phyloP scores from a whole-genome alignment of 2,113 vertebrate species.

The Spermophilus dauricus region DNA sequence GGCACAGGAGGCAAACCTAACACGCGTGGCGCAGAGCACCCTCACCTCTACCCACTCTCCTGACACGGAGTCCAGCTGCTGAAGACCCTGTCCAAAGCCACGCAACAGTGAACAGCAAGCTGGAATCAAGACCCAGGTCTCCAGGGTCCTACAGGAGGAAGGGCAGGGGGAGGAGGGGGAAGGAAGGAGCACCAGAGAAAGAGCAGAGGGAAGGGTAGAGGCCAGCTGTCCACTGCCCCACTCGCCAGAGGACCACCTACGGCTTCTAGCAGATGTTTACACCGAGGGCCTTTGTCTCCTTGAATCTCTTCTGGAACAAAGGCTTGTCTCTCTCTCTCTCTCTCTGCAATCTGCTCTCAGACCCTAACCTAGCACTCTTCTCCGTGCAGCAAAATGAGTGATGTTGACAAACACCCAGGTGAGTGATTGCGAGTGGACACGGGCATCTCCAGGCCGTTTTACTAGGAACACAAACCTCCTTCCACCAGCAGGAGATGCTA shows the following conservation, averaged over 20 bases:
- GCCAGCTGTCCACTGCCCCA: rapidly evolving
- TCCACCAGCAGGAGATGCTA: constrained; percentile 42
- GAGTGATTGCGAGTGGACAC: background rate
- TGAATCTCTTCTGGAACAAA: background rate
- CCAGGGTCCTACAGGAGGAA: background rate
- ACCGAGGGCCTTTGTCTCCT: background rate
- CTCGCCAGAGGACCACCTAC: rapidly evolving
- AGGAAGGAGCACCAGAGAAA: rapidly evolving
- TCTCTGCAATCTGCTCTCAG: background rate
- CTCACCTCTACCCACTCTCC: background rate
- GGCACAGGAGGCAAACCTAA: too few species aligned
- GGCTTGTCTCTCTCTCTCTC: background rate
- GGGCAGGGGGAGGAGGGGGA: background rate
- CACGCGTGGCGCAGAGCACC: rapidly evolving
- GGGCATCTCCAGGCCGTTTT: background rate
- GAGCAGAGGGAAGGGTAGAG: background rate
- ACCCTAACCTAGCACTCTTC: background rate
- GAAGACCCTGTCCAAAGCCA: background rate
- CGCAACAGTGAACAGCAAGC: background rate
- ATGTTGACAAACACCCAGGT: background rate
- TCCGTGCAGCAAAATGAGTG: background rate
- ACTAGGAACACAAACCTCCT: background rate
- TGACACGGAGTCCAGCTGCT: too few species aligned
- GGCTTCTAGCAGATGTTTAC: rapidly evolving
- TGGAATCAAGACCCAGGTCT: rapidly evolving